Evolutionary conservation across 2,888 invertebrate genomes (phyloP), one percentile per base, ranked within the genome.

Genomic region (Pseudococcus longispinus): DNA sequence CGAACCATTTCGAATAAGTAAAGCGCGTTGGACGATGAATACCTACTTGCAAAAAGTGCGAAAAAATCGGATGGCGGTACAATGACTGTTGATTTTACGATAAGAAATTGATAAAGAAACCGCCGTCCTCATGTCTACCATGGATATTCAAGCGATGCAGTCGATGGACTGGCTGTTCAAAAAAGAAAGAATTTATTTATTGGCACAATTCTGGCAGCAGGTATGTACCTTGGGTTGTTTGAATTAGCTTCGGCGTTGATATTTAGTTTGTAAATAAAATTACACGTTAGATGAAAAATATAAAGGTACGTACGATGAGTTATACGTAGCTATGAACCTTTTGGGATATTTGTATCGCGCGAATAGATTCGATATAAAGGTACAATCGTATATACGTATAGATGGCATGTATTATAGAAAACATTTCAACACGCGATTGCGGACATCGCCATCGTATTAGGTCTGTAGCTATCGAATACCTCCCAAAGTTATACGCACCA

Each of bases 191-290:
- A 96, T 97, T 93, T 97, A 96, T 93, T 93, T 97, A 91, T 94
- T 97, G 91, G 96, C 96, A 91, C 97, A 97, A 92, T 97, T 97
- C 93, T 97, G 97, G 96, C 97, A 97, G 95, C 97, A 97, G 96
- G 97, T 97, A 93, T 94, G 94, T n/a, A n/a, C n/a, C 5, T 29
- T 74, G 11, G 1, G 8, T n/a, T n/a, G 13, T 46, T 46, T 46
- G 46, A 46, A 46, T 46, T 46, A 37, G 37, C 37, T 37, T 37
- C 37, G 37, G 37, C 37, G 37, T 37, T 37, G 37, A 9, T 37
- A 37, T 37, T 37, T 37, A 37, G 37, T 37, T 37, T 37, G 37
- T 37, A 8, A 11, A 46, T 46, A 46, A n/a, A 60, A 60, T 60
- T 60, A 15, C 23, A 60, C 60, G 15, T 9, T n/a, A 23, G 60